Evolutionary conservation across 2,113 vertebrate genomes (phyloP).

Genomic region (Crotalus helleri): DNA sequence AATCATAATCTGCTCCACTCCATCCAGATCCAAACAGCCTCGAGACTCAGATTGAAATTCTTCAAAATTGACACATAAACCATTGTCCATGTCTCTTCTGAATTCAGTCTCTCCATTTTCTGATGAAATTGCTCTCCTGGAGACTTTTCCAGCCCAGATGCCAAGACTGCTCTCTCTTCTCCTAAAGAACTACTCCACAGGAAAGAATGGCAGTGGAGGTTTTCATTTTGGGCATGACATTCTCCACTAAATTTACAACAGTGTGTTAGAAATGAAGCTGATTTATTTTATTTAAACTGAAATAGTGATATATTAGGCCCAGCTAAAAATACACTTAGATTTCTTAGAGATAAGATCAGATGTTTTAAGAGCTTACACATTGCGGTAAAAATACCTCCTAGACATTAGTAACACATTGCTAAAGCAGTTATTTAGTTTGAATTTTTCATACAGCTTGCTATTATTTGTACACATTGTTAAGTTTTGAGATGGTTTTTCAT

Average conservation of each 20-base stretch:
- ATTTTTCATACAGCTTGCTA: background rate
- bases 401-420: background rate
- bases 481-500: background rate
- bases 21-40: background rate
- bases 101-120: no score
- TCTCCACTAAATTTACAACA: background rate
- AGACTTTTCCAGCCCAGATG: no score
- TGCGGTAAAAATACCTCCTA: background rate
- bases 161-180: no score
- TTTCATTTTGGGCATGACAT: background rate
- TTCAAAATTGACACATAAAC: no score
- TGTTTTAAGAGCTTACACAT: background rate
- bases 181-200: no score
- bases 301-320: background rate
- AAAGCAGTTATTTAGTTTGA: background rate
- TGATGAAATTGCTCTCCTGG: no score
- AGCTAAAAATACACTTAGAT: background rate
- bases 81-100: no score
- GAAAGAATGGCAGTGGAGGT: no score
- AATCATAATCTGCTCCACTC: background rate
- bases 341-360: background rate
- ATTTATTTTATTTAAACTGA: background rate
- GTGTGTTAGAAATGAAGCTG: background rate
- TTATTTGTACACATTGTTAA: background rate
- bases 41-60: no score